These are phyloP conservation scores for Pelobates fuscus DNA, from an alignment of 2,113 vertebrate species.

Conservation along the genomic window DNA sequence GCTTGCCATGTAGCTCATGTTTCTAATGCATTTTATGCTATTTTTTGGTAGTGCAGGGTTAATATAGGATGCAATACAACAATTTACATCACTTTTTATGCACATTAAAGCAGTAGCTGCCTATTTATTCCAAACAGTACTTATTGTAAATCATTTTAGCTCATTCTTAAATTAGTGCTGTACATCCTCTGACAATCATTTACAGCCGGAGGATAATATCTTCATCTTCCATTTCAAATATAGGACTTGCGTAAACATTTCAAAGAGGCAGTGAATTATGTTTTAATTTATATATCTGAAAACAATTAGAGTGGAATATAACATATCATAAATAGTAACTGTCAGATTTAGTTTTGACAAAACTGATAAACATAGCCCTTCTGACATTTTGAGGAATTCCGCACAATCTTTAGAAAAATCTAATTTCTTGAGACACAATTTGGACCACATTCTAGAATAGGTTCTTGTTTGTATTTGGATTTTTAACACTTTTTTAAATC, in stretches of 20 bases:
- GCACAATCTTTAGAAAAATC: constrained; percentile 70
- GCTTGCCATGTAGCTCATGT: no score
- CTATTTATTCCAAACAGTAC: not conserved
- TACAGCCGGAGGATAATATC: not conserved
- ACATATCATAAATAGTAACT: constrained; percentile 79
- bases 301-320: constrained; percentile 74
- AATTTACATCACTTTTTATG: no score
- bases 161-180: constrained; percentile 19
- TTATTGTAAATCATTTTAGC: not conserved
- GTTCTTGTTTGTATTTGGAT: constrained; percentile 72
- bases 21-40: no score
- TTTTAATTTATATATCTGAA: constrained; percentile 75
- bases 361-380: constrained; percentile 78
- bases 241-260: constrained; percentile 60
- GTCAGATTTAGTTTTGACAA: constrained; percentile 78
- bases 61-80: no score
- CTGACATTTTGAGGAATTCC: constrained; percentile 79
- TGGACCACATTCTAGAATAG: constrained; percentile 67
- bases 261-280: constrained; percentile 69
- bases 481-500: constrained; percentile 65
- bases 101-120: not conserved
- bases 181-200: constrained; percentile 18
- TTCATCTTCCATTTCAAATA: constrained; percentile 3
- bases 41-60: no score
- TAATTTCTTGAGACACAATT: constrained; percentile 76